A percentile compares a stretch with the other conserved stretches of the same genome.
Conservation (phyloP, 2,888 invertebrate species). For the Teleogryllus oceanicus region DNA sequence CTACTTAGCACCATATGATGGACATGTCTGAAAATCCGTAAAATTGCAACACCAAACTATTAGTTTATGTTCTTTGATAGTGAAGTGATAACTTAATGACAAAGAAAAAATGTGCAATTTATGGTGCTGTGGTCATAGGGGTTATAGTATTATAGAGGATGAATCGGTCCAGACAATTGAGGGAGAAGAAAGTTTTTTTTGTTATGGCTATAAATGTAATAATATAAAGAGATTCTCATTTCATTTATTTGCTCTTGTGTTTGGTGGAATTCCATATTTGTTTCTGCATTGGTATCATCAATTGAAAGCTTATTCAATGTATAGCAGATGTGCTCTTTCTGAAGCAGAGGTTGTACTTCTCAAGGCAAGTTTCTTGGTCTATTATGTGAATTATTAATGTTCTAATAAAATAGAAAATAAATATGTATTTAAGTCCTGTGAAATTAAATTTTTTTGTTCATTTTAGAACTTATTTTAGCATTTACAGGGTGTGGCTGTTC, state of each 20-base stretch:
- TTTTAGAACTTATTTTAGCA: background rate
- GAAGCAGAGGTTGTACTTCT: slow-evolving; percentile 40
- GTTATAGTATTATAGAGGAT: slow-evolving; percentile 26
- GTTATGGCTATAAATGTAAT: slow-evolving; percentile 26
- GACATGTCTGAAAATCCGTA: too few relatives aligned
- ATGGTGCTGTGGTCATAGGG: slow-evolving; percentile 20
- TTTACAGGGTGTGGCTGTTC: background rate
- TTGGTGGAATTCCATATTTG: slow-evolving; percentile 39
- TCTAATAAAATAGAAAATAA: too few relatives aligned
- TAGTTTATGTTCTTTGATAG: background rate
- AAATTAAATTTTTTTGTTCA: background rate
- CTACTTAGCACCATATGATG: too few relatives aligned
- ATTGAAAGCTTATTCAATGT: slow-evolving; percentile 36
- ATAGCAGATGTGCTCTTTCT: slow-evolving; percentile 35
- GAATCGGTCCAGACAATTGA: slow-evolving; percentile 25
- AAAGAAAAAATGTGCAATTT: background rate
- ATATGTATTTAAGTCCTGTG: background rate
- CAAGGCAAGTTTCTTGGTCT: slow-evolving; percentile 35
- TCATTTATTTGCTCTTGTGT: slow-evolving; percentile 25
- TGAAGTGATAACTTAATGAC: background rate
- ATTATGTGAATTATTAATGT: too few relatives aligned
- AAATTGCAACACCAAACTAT: background rate
- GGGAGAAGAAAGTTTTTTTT: slow-evolving; percentile 25
- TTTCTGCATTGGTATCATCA: slow-evolving; percentile 40
- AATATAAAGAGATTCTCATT: slow-evolving; percentile 27